phyloP scores from a whole-genome alignment of 2,113 vertebrate species.

The Acinonyx jubatus region DNA sequence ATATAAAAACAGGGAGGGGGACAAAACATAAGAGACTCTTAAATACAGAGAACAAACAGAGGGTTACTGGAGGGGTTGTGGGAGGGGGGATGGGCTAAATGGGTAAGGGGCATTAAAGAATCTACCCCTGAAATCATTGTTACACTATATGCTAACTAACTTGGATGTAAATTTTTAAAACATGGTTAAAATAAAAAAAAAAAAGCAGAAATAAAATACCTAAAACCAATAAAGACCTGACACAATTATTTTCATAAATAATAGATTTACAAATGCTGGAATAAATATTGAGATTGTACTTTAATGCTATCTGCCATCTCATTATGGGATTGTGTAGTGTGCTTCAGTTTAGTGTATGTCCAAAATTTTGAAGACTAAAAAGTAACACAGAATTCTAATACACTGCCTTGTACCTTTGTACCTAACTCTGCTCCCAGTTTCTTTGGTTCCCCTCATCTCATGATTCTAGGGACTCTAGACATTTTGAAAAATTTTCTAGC shows the following conservation, averaged over 20 bases:
- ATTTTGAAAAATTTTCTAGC: not conserved
- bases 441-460: not conserved
- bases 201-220: slow-evolving; percentile 11
- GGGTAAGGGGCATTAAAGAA: too few relatives aligned
- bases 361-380: not conserved
- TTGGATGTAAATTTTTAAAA: too few relatives aligned
- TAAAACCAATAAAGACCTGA: not conserved
- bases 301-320: not conserved
- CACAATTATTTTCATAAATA: not conserved
- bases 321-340: not conserved
- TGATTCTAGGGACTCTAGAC: not conserved
- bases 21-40: too few relatives aligned
- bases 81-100: too few relatives aligned
- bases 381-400: not conserved
- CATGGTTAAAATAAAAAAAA: not conserved
- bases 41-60: too few relatives aligned
- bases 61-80: too few relatives aligned
- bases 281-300: not conserved
- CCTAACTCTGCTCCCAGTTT: not conserved
- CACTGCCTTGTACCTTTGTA: not conserved
- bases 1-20: too few relatives aligned
- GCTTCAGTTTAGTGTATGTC: not conserved
- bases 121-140: too few relatives aligned
- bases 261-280: not conserved
- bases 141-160: too few relatives aligned